Conservation (phyloP, 1,140 invertebrate species). For the Leptinotarsa undecemlineata region DNA sequence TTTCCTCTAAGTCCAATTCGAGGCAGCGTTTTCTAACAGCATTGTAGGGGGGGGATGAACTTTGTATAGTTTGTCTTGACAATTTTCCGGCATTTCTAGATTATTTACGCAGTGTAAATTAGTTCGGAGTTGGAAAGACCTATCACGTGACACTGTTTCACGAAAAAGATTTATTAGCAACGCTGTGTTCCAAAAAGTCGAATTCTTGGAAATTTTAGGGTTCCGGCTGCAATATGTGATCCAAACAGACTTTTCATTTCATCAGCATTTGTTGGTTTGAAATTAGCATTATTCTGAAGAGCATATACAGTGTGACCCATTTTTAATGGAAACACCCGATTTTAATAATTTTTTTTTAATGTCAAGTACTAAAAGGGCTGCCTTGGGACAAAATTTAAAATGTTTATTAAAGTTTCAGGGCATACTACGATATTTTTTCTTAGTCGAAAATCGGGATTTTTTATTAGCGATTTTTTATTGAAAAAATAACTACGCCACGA, state of each 20-base stretch:
- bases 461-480: too few species aligned
- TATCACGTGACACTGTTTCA: constrained; percentile 8
- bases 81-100: background rate
- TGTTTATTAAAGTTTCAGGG: too few species aligned
- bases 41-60: background rate
- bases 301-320: too few species aligned
- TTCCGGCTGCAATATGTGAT: constrained; percentile 12
- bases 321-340: too few species aligned
- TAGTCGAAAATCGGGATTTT: too few species aligned
- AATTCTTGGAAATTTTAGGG: background rate
- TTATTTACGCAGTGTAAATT: background rate
- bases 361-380: too few species aligned
- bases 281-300: background rate
- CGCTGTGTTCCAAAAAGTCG: background rate
- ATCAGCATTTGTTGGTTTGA: background rate
- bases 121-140: constrained; percentile 17
- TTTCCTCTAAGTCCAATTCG: background rate
- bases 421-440: too few species aligned
- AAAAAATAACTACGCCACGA: too few species aligned
- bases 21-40: background rate
- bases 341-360: too few species aligned
- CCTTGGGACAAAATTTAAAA: too few species aligned
- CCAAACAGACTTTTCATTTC: constrained; percentile 5
- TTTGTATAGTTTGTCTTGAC: background rate
- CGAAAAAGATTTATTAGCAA: background rate